Evolutionary conservation across 1,140 invertebrate genomes (phyloP).

Genomic region (Drosophila mauritiana): DNA sequence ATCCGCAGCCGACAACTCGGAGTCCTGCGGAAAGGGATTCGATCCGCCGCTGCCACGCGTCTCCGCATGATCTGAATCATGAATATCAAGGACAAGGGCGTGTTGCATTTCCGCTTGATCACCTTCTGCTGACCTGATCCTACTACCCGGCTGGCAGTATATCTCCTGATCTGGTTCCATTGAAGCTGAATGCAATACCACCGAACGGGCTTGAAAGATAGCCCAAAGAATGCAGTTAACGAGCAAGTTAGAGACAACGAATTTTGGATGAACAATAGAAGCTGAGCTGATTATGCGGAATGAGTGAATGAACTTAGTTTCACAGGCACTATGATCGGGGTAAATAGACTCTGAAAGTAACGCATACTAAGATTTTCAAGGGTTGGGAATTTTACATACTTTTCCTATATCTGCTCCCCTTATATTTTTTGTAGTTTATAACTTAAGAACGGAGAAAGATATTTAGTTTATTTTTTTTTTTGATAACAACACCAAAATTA

Average conservation of each 20-base stretch:
- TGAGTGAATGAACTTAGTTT: background rate
- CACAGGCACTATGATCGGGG: background rate
- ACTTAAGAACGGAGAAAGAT: too few relatives aligned
- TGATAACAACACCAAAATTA: too few relatives aligned
- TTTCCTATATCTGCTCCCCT: too few relatives aligned
- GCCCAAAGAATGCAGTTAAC: background rate
- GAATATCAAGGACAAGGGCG: background rate
- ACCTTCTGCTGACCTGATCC: background rate
- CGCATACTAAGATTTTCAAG: too few relatives aligned
- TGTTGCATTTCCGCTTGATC: background rate
- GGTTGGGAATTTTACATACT: too few relatives aligned
- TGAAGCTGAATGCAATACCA: background rate
- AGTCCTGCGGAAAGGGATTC: background rate
- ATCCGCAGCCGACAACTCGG: background rate
- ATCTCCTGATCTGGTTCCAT: background rate
- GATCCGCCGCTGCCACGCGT: constrained; percentile 1
- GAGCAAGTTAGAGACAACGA: background rate
- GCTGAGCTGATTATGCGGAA: background rate
- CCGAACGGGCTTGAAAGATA: too few relatives aligned
- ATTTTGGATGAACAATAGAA: background rate
- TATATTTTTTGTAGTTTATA: too few relatives aligned
- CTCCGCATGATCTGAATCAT: background rate
- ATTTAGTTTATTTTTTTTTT: too few relatives aligned
- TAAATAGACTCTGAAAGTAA: background rate
- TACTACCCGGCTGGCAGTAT: background rate